Evolutionary conservation across 2,888 invertebrate species (phyloP).

Genomic region (Cetonia aurata): DNA sequence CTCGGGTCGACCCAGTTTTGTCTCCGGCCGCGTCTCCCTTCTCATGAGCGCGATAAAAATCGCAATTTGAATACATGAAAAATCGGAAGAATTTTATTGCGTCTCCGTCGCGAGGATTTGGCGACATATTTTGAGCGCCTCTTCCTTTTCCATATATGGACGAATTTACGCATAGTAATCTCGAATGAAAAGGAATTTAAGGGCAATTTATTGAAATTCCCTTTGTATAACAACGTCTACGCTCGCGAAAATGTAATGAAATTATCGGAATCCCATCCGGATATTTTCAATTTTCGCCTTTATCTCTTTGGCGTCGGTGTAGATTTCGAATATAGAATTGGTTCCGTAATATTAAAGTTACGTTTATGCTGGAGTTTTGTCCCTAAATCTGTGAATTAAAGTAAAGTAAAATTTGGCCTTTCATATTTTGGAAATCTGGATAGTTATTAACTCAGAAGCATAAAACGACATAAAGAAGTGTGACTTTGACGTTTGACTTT

Average conservation of each 20-base stretch:
- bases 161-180: conserved; percentile 16
- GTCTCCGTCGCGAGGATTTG: conserved; percentile 12
- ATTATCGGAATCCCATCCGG: conserved; percentile 5
- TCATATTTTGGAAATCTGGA: no score
- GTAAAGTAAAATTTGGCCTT: no score
- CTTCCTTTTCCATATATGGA: background rate
- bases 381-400: no score
- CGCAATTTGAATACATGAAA: conserved; percentile 37
- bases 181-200: conserved; percentile 11
- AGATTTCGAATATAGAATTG: no score
- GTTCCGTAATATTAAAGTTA: no score
- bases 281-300: background rate
- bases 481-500: no score
- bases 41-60: conserved; percentile 30
- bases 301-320: no score
- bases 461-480: no score
- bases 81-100: conserved; percentile 33
- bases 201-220: conserved; percentile 12
- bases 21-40: conserved; percentile 5
- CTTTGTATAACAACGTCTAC: background rate
- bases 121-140: conserved; percentile 15
- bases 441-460: no score
- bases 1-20: conserved; percentile 1
- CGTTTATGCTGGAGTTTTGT: no score
- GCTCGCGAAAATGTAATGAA: conserved; percentile 2